Evolutionary conservation across 2,888 invertebrate species (phyloP), one percentile per base, ranked within the genome.

Genomic region (Anoplius nigerrimus): DNA sequence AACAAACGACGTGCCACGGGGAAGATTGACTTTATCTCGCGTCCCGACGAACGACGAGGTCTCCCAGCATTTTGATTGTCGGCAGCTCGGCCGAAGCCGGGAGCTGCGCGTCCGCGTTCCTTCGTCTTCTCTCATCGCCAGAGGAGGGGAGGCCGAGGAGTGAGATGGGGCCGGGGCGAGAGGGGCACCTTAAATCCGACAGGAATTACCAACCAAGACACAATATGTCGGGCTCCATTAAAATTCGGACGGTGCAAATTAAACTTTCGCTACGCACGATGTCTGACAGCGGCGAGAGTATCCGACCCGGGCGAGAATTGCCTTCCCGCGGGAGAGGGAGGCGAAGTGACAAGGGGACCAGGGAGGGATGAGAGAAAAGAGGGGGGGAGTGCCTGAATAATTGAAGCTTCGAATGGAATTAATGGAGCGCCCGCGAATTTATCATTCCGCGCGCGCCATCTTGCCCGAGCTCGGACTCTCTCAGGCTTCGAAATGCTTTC

Each of bases 201-300:
- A 78, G 78, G 78, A 78, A 78, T 78, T 78, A 79, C 75, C 75
- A 74, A 68, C 75, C 78, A 74, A 61, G 74, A 72, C 71, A 73
- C 78, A 78, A 78, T 78, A 74, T 75, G 78, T 76, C 78, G 69
- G 69, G 67, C 59, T 62, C 79, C 79, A 80, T 79, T 80, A 79
- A 79, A 79, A 78, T 78, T 78, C 76, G 74, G 72, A 71, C 78
- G 80, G 74, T 72, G 75, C 76, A 75, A 82, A 82, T 82, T 82
- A 83, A 78, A 79, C 71, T 82, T 82, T 82, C 74, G 76, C 74
- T 70, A 74, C 69, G 82, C 70, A 65, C 66, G 72, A 71, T 68
- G 75, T 66, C 62, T 77, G 72, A 71, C 75, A 75, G 65, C 27
- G n/a, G 18, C 27, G 8, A 66, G 69, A 60, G 56, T 67, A 70